These are phyloP conservation scores for Drosophila pallidifrons DNA, from an alignment of 1,140 invertebrate species.

Conservation along the genomic window DNA sequence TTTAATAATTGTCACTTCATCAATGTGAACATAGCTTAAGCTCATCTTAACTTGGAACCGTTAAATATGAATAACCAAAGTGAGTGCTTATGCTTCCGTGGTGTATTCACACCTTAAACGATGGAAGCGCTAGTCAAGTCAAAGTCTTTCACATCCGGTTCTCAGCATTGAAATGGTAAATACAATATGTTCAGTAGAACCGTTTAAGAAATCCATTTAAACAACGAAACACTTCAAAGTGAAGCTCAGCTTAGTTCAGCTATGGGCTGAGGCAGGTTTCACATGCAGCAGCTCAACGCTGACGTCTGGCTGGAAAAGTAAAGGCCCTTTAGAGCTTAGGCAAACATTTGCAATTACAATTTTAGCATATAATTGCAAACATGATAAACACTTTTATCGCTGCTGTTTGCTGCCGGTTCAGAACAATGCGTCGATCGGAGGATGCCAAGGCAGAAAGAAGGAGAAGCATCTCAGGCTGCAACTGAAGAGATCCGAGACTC, in stretches of 20 bases:
- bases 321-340: conserved; percentile 75
- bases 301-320: conserved; percentile 62
- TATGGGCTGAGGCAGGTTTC: conserved; percentile 8
- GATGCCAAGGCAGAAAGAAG: conserved; percentile 14
- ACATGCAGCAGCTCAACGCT: conserved; percentile 12
- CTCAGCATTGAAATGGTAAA: conserved; percentile 60
- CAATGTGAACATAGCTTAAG: background rate
- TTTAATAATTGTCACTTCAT: background rate
- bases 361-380: conserved; percentile 84
- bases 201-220: conserved; percentile 83
- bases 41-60: conserved; percentile 5
- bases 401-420: conserved; percentile 30
- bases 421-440: conserved; percentile 45
- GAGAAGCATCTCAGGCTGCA: background rate
- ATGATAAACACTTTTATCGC: conserved; percentile 83
- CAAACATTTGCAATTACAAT: conserved; percentile 84
- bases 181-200: conserved; percentile 72
- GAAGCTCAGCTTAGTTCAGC: conserved; percentile 28
- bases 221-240: conserved; percentile 80
- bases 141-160: conserved; percentile 72
- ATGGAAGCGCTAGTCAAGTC: conserved; percentile 50
- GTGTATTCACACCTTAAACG: conserved; percentile 36
- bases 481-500: conserved; percentile 9
- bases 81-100: conserved; percentile 8
- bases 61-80: conserved; percentile 20